A percentile compares a stretch with the other conserved stretches of the same genome.
These are phyloP conservation scores for Labia minor DNA, from an alignment of 2,888 invertebrate species.

Conservation along the genomic window DNA sequence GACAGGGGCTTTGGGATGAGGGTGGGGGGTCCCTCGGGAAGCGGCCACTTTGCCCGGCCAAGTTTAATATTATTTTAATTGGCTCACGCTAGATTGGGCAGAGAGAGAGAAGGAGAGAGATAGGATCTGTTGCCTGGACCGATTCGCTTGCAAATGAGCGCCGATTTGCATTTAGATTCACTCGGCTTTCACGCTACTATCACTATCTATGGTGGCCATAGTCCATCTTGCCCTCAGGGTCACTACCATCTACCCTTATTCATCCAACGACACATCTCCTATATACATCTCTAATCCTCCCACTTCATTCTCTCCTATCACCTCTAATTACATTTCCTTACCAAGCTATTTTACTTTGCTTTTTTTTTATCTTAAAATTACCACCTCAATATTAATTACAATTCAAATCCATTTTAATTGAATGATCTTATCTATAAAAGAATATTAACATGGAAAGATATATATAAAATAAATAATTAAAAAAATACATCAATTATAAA, in stretches of 20 bases:
- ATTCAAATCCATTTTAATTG: too few species aligned
- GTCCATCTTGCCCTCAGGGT: neutral
- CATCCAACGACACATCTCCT: neutral
- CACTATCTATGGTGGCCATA: too few species aligned
- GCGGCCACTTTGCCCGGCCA: neutral
- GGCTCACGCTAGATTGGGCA: constrained; percentile 7
- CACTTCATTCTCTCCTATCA: too few species aligned
- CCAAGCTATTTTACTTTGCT: neutral
- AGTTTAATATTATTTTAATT: constrained; percentile 13
- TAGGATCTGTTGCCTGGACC: neutral
- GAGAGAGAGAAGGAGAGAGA: neutral
- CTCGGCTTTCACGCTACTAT: neutral
- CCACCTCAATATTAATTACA: too few species aligned
- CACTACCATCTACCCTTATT: neutral
- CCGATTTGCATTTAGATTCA: constrained; percentile 5
- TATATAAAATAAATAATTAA: too few species aligned
- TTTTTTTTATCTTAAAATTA: too few species aligned
- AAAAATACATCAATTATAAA: too few species aligned
- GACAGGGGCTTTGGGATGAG: neutral
- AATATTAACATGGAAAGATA: too few species aligned
- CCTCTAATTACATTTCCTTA: neutral
- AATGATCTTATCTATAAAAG: too few species aligned
- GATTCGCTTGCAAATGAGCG: constrained; percentile 13
- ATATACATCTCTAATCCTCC: too few species aligned
- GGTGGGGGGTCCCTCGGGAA: neutral